A percentile compares a stretch with the other conserved stretches of the same genome.
Conservation (phyloP, 2,797 vertebrate genomes). For the Liparis tanakae region DNA sequence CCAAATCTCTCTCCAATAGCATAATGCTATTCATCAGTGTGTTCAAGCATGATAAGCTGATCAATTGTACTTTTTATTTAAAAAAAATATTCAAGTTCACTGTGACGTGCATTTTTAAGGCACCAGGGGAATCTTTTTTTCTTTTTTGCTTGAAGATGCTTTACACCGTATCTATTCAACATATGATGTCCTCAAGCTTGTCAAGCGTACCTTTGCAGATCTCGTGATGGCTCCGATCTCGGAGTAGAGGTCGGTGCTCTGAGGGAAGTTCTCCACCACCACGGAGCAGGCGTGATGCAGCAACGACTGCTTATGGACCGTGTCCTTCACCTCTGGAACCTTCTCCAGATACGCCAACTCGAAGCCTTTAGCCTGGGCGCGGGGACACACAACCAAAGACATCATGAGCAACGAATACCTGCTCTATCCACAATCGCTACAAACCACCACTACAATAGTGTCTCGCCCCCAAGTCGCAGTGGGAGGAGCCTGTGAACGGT, state of each 20-base stretch:
- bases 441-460: neutral
- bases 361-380: slow-evolving; percentile 91
- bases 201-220: slow-evolving; percentile 88
- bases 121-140: too few species aligned
- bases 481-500: neutral
- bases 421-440: neutral
- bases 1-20: neutral
- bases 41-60: neutral
- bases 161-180: neutral
- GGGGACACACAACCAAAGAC: neutral
- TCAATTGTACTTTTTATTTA: neutral
- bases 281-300: slow-evolving; percentile 92
- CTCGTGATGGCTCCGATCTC: slow-evolving; percentile 94
- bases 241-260: slow-evolving; percentile 94
- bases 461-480: slow-evolving; percentile 10
- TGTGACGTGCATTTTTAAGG: neutral
- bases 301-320: slow-evolving; percentile 94
- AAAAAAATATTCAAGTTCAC: neutral
- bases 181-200: neutral
- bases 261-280: slow-evolving; percentile 93
- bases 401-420: neutral
- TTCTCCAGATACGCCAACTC: slow-evolving; percentile 96
- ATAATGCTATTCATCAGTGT: neutral
- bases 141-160: neutral
- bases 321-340: slow-evolving; percentile 96